Percentiles rank a stretch among this genome's conserved stretches.
These are phyloP conservation scores for Eupithecia inturbata DNA, from an alignment of 2,888 invertebrate genomes.

Conservation along the genomic window DNA sequence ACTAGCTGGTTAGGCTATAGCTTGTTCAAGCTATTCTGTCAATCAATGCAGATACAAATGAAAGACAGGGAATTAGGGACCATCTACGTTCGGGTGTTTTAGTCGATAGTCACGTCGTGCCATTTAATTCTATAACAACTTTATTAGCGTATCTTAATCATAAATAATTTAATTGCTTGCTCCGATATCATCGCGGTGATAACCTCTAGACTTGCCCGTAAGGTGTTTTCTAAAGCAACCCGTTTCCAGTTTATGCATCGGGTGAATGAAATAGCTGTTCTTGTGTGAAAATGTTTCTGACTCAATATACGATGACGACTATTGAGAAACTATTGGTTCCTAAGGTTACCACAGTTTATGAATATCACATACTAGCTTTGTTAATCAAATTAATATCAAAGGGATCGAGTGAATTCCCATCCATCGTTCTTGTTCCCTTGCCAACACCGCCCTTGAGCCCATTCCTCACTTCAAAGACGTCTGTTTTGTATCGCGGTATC, in stretches of 20 bases:
- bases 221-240: background rate
- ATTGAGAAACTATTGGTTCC: background rate
- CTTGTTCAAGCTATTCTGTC: background rate
- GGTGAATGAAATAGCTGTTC: background rate
- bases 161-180: no score
- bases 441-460: constrained; percentile 53
- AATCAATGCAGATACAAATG: no score
- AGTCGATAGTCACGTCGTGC: background rate
- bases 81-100: background rate
- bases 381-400: constrained; percentile 23
- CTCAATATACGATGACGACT: background rate
- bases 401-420: constrained; percentile 16
- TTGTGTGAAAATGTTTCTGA: background rate
- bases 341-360: background rate
- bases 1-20: no score
- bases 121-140: background rate
- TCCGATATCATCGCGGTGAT: background rate
- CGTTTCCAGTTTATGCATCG: background rate
- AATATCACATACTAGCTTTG: constrained; percentile 1
- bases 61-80: background rate
- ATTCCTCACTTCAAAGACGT: constrained; percentile 47
- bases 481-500: constrained; percentile 46
- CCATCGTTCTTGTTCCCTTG: constrained; percentile 33
- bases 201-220: background rate
- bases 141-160: background rate